Conservation (phyloP, 2,797 vertebrate genomes). For the Echeneis naucrates region DNA sequence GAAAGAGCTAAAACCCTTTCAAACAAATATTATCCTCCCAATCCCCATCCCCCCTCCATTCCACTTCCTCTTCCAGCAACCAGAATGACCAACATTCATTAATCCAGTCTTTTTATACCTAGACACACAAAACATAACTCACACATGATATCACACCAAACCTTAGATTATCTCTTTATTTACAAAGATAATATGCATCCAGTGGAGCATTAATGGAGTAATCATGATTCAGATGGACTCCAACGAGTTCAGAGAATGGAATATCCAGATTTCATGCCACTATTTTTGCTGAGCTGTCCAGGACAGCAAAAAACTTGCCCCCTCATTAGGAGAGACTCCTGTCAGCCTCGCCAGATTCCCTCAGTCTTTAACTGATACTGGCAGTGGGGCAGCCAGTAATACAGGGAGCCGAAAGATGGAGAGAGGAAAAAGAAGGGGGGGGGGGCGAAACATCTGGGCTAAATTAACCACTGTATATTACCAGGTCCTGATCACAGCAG, state of each 20-base stretch:
- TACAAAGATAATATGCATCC: slow-evolving; percentile 31
- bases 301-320: slow-evolving; percentile 39
- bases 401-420: slow-evolving; percentile 60
- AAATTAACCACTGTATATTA: slow-evolving; percentile 69
- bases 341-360: slow-evolving; percentile 44
- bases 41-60: background rate
- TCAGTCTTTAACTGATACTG: slow-evolving; percentile 56
- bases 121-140: slow-evolving; percentile 27
- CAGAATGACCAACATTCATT: slow-evolving; percentile 30
- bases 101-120: slow-evolving; percentile 36
- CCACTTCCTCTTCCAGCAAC: slow-evolving; percentile 32
- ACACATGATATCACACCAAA: slow-evolving; percentile 40
- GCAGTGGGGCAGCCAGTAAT: slow-evolving; percentile 51
- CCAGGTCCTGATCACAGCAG: slow-evolving; percentile 62
- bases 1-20: slow-evolving; percentile 34
- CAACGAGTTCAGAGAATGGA: slow-evolving; percentile 38
- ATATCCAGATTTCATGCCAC: slow-evolving; percentile 56
- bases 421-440: slow-evolving; percentile 19
- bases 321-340: slow-evolving; percentile 65
- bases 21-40: slow-evolving; percentile 16
- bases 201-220: slow-evolving; percentile 24
- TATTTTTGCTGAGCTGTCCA: slow-evolving; percentile 43
- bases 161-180: slow-evolving; percentile 33
- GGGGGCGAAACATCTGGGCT: slow-evolving; percentile 64
- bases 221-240: slow-evolving; percentile 35